Conservation (phyloP, 2,113 vertebrate species). For the Trochalopteron elliotii region DNA sequence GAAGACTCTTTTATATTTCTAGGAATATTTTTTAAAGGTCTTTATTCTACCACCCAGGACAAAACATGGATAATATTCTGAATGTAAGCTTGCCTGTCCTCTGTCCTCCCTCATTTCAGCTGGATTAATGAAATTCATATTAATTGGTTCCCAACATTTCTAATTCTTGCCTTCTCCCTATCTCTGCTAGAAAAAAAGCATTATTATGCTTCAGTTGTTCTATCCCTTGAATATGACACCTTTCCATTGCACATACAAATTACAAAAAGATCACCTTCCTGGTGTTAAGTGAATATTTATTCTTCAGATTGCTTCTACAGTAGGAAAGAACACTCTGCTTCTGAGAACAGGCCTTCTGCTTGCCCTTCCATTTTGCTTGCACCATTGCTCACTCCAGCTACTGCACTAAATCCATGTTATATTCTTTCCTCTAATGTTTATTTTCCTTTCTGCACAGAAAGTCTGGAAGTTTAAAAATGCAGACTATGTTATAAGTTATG, state of each 20-base stretch:
- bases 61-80: background rate
- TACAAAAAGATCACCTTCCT: background rate
- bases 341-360: background rate
- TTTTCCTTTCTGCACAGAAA: background rate
- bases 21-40: background rate
- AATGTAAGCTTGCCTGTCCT: fast-evolving
- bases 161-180: background rate
- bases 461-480: background rate
- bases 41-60: background rate
- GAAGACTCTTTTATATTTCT: background rate
- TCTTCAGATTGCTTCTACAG: background rate
- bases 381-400: background rate
- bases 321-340: background rate
- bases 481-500: background rate
- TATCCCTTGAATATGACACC: background rate
- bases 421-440: background rate
- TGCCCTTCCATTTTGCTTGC: background rate
- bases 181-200: background rate
- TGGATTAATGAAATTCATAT: background rate
- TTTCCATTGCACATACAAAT: background rate
- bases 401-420: background rate
- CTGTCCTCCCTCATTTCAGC: background rate
- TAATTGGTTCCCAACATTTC: background rate
- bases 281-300: background rate
- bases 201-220: background rate